These are phyloP conservation scores for Diarsia mendica DNA, from an alignment of 2,888 invertebrate genomes.

Conservation along the genomic window DNA sequence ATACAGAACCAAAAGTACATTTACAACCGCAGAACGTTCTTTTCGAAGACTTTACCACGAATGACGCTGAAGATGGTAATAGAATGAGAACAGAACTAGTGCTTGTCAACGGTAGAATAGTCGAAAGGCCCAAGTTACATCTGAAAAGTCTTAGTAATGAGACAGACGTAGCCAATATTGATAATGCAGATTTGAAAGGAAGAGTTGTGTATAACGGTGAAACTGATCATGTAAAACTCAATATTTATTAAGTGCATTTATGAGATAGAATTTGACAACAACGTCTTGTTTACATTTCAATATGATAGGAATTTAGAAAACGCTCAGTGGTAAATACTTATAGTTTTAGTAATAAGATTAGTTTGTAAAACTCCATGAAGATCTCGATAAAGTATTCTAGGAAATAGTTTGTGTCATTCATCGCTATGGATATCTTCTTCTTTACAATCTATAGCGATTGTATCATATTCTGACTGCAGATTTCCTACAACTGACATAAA, in stretches of 20 bases:
- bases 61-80: conserved; percentile 3
- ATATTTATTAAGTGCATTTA: conserved; percentile 20
- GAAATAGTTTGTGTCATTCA: neutral
- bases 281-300: neutral
- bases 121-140: conserved; percentile 43
- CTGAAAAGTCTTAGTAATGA: conserved; percentile 15
- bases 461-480: neutral
- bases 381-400: conserved; percentile 14
- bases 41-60: conserved; percentile 17
- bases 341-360: conserved; percentile 15
- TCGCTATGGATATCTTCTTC: neutral
- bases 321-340: neutral
- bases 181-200: neutral
- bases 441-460: neutral
- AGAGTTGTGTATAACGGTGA: neutral
- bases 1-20: conserved; percentile 73
- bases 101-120: conserved; percentile 59
- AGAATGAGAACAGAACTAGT: conserved; percentile 36
- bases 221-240: conserved; percentile 9
- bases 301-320: neutral
- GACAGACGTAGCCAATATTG: conserved; percentile 9
- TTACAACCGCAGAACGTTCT: conserved; percentile 41
- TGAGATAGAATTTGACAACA: neutral
- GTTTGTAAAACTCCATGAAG: neutral
- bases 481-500: neutral